Evolutionary conservation across 30 jellyfish, hydroid and myxozoan genomes (phyloP).

Genomic region (Sanderia malayensis): DNA sequence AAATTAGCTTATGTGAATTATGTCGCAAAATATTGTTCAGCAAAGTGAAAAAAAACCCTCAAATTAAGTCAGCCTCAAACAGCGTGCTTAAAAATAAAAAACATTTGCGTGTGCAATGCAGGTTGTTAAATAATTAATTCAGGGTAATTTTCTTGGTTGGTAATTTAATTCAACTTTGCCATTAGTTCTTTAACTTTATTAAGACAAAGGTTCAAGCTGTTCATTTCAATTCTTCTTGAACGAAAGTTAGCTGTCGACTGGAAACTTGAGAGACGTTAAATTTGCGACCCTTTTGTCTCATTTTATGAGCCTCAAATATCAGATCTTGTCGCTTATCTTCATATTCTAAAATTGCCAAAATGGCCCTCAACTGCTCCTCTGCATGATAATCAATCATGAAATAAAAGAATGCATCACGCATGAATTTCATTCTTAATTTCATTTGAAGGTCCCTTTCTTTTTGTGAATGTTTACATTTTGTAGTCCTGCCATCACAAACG

Average conservation of each 20-base stretch:
- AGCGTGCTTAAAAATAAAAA: too few relatives aligned
- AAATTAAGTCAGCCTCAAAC: too few relatives aligned
- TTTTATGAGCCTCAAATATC: conserved; percentile 79
- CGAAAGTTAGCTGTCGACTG: conserved; percentile 81
- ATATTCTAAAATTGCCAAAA: conserved; percentile 86
- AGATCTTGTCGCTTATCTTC: conserved; percentile 87
- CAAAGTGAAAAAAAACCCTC: too few relatives aligned
- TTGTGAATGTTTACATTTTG: conserved; percentile 32
- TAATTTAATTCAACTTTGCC: too few relatives aligned
- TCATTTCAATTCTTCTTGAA: conserved; percentile 68
- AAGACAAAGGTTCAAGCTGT: too few relatives aligned
- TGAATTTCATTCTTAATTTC: conserved; percentile 73
- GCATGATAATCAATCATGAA: conserved; percentile 95
- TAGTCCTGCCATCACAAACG: neutral
- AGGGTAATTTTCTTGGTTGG: too few relatives aligned
- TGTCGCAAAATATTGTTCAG: too few relatives aligned
- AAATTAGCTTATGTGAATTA: too few relatives aligned
- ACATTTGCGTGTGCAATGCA: too few relatives aligned
- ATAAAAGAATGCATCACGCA: conserved; percentile 91
- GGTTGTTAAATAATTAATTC: too few relatives aligned
- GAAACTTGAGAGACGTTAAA: conserved; percentile 84
- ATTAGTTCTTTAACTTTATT: too few relatives aligned
- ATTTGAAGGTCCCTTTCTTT: conserved; percentile 63
- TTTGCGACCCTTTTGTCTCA: conserved; percentile 81
- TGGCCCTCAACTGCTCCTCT: conserved; percentile 93